Percentiles rank a stretch among this genome's conserved stretches.
phyloP scores from a whole-genome alignment of 53 echinoderm and acorn worm genomes.

The Echinarachnius parma region DNA sequence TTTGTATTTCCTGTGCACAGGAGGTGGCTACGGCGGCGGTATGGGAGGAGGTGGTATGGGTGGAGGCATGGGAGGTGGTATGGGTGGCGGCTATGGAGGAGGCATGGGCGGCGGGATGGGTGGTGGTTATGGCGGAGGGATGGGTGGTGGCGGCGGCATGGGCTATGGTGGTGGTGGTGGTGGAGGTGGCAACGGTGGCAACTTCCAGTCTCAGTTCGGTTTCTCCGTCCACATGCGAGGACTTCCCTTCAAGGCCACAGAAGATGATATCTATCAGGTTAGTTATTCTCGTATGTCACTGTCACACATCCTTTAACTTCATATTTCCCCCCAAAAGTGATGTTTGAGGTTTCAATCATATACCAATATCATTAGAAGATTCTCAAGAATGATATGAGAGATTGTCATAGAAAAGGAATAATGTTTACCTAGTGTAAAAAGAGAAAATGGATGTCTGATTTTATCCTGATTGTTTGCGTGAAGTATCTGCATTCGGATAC shows the following conservation, averaged over 20 bases:
- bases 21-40: neutral
- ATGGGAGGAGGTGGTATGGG: slow-evolving; percentile 24
- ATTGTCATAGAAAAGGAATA: too few species aligned
- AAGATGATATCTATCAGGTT: slow-evolving; percentile 69
- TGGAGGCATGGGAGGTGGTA: slow-evolving; percentile 34
- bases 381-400: too few species aligned
- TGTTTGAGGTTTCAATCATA: too few species aligned
- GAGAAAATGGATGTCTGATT: too few species aligned
- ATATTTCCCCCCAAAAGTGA: too few species aligned
- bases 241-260: slow-evolving; percentile 71
- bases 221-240: slow-evolving; percentile 75
- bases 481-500: too few species aligned
- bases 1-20: neutral
- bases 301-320: too few species aligned
- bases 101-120: slow-evolving; percentile 28
- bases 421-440: too few species aligned
- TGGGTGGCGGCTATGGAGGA: slow-evolving; percentile 15
- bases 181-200: slow-evolving; percentile 51
- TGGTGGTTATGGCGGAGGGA: slow-evolving; percentile 21
- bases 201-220: slow-evolving; percentile 52
- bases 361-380: too few species aligned
- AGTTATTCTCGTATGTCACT: too few species aligned
- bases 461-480: too few species aligned
- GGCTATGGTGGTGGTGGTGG: slow-evolving; percentile 46
- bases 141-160: slow-evolving; percentile 38